Conservation (phyloP, 2,888 invertebrate genomes). For the Leucophenga montana region DNA sequence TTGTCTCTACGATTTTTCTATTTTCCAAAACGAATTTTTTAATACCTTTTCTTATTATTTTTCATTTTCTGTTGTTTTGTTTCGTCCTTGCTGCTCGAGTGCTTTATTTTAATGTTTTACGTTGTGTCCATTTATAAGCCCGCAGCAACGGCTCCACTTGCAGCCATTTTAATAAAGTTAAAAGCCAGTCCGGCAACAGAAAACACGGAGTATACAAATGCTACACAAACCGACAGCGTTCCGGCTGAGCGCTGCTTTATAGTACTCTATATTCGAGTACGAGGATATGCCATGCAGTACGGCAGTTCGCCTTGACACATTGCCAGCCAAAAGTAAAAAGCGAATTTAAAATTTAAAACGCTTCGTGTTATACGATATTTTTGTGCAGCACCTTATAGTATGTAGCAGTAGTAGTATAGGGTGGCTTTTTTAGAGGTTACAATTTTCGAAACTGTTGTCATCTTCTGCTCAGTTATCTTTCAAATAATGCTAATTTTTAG, state of each 20-base stretch:
- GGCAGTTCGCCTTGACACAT: slow-evolving; percentile 45
- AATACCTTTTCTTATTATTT: not conserved
- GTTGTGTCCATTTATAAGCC: slow-evolving; percentile 22
- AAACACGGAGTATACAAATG: slow-evolving; percentile 4
- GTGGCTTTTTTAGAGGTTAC: too few relatives aligned
- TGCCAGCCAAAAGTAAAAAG: slow-evolving; percentile 39
- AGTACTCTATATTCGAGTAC: too few relatives aligned
- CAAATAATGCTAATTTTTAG: too few relatives aligned
- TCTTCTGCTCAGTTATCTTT: too few relatives aligned
- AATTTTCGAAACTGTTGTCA: too few relatives aligned
- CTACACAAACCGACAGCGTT: slow-evolving; percentile 15
- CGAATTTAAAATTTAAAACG: slow-evolving; percentile 46
- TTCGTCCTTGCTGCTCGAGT: not conserved
- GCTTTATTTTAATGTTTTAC: not conserved
- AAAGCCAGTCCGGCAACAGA: slow-evolving; percentile 50
- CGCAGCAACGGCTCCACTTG: slow-evolving; percentile 34
- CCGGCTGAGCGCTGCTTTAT: too few relatives aligned
- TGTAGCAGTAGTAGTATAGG: not conserved
- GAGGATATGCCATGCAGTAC: slow-evolving; percentile 11
- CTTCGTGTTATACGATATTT: slow-evolving; percentile 31
- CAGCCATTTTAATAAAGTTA: slow-evolving; percentile 56
- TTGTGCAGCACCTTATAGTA: slow-evolving; percentile 22
- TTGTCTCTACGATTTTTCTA: not conserved
- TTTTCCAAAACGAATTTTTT: slow-evolving; percentile 4
- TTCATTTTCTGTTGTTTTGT: not conserved